These are phyloP conservation scores for Vidua chalybeata DNA, from an alignment of 2,113 vertebrate species.

Conservation along the genomic window DNA sequence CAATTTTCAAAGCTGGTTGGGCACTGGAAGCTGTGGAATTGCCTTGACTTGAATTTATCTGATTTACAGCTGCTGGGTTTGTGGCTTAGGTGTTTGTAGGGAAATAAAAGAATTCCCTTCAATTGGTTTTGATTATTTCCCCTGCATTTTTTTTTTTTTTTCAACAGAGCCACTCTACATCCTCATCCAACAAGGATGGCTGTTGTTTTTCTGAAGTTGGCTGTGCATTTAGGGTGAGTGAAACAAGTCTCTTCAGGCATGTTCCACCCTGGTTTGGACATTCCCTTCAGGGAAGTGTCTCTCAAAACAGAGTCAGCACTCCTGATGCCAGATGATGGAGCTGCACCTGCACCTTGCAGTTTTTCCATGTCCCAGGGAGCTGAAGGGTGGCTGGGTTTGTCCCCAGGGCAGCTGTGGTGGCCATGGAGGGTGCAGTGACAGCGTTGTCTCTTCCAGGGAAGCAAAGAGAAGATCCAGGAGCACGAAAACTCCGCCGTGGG, in stretches of 20 bases:
- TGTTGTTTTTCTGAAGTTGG: constrained; percentile 79
- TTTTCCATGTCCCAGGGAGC: not conserved
- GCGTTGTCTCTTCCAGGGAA: constrained; percentile 65
- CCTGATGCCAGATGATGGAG: not conserved
- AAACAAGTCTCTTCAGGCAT: not conserved
- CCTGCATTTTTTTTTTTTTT: not conserved
- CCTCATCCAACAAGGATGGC: constrained; percentile 25
- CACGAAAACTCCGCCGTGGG: constrained; percentile 71
- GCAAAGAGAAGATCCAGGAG: constrained; percentile 70
- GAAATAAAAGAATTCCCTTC: not conserved
- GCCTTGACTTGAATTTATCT: not conserved
- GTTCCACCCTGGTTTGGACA: not conserved
- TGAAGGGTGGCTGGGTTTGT: not conserved
- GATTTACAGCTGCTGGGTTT: not conserved
- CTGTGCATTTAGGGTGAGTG: constrained; percentile 79
- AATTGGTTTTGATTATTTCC: not conserved
- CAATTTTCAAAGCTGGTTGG: not conserved
- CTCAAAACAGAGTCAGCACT: not conserved
- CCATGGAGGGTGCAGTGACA: not conserved
- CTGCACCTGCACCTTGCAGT: not conserved
- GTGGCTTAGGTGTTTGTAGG: not conserved
- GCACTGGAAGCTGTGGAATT: not conserved
- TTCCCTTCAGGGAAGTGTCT: not conserved
- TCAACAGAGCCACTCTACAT: constrained; percentile 50
- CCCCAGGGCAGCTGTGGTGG: not conserved